Evolutionary conservation across 2,113 vertebrate species (phyloP).

Genomic region (Macroglossus sobrinus): DNA sequence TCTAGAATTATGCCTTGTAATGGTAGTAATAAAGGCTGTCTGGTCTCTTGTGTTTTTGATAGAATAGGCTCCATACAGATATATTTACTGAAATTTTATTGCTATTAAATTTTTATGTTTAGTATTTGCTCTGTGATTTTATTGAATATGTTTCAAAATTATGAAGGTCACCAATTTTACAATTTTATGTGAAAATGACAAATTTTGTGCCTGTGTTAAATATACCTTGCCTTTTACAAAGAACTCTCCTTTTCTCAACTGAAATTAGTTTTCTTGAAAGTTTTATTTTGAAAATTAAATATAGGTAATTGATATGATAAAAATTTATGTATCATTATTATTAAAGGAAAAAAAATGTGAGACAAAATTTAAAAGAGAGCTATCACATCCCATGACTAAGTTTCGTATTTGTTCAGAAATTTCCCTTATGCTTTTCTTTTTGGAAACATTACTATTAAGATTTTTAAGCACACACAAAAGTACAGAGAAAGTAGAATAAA

Average conservation of each 20-base stretch:
- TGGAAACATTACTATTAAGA: neutral
- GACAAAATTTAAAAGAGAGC: neutral
- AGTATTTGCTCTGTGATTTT: neutral
- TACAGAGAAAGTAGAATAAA: neutral
- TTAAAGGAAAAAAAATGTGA: neutral
- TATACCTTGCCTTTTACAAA: neutral
- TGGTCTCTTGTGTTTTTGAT: neutral
- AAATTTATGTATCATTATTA: neutral
- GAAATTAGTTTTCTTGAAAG: slow-evolving; percentile 8
- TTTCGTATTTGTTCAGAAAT: neutral
- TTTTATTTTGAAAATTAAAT: slow-evolving; percentile 27
- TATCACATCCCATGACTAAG: neutral
- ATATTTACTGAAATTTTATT: neutral
- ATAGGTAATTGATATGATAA: neutral
- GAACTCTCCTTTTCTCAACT: neutral
- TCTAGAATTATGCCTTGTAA: neutral
- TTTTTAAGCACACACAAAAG: neutral
- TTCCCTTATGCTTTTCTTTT: neutral
- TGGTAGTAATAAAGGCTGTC: neutral
- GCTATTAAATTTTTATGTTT: neutral
- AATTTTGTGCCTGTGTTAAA: neutral
- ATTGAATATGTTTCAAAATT: neutral
- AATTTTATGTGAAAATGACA: slow-evolving; percentile 12
- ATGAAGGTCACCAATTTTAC: neutral
- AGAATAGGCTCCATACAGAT: neutral